These are phyloP conservation scores for Pleuronectes platessa DNA, from an alignment of 2,113 vertebrate species.

Conservation along the genomic window DNA sequence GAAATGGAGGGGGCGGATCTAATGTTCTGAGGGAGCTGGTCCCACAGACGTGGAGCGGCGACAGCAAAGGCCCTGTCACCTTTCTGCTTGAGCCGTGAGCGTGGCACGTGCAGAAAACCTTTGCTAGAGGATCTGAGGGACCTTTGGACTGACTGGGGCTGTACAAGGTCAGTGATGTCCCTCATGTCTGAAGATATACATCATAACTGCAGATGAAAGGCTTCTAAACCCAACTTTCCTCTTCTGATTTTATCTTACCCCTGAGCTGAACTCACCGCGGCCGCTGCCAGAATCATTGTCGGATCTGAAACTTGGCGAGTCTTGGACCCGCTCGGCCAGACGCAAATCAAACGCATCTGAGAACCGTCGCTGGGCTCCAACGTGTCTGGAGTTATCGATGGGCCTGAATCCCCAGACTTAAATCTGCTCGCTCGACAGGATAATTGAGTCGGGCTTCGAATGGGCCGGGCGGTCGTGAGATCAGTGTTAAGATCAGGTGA, in stretches of 20 bases:
- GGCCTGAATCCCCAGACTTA: neutral
- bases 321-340: slow-evolving; percentile 1
- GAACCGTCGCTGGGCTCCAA: neutral
- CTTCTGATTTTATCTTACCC: slow-evolving; percentile 1
- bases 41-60: too few relatives aligned
- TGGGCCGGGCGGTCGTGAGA: neutral
- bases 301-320: slow-evolving; percentile 17
- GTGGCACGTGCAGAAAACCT: too few relatives aligned
- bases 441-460: neutral
- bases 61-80: too few relatives aligned
- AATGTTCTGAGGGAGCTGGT: too few relatives aligned
- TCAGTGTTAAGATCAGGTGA: slow-evolving; percentile 10
- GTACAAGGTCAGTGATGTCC: too few relatives aligned
- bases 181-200: neutral
- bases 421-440: slow-evolving; percentile 9
- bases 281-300: slow-evolving; percentile 4
- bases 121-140: too few relatives aligned
- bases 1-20: too few relatives aligned
- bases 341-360: neutral
- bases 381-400: slow-evolving; percentile 6
- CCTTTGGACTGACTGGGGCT: too few relatives aligned
- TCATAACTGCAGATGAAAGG: neutral
- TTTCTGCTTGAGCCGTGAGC: too few relatives aligned
- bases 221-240: neutral
- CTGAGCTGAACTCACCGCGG: neutral